These are phyloP conservation scores for Carduelis carduelis DNA, from an alignment of 2,797 vertebrate genomes.

Conservation along the genomic window DNA sequence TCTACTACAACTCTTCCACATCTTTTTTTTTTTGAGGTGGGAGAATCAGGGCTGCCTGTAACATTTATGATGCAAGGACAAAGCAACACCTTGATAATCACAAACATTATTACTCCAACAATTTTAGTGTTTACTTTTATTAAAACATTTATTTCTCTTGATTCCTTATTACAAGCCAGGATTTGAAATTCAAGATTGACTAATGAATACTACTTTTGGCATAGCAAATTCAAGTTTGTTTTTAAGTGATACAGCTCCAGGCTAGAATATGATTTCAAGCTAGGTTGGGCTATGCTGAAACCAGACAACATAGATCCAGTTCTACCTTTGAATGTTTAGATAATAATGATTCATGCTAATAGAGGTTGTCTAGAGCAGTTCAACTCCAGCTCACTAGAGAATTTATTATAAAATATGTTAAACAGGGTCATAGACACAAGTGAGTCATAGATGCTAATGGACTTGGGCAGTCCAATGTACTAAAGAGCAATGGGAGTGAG, in stretches of 20 bases:
- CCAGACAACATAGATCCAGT: slow-evolving; percentile 48
- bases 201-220: slow-evolving; percentile 6
- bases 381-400: neutral
- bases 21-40: neutral
- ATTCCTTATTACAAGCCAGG: neutral
- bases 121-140: neutral
- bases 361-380: slow-evolving; percentile 28
- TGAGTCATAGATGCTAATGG: neutral
- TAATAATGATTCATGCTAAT: slow-evolving; percentile 45
- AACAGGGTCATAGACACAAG: neutral
- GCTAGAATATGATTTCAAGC: slow-evolving; percentile 12
- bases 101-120: neutral
- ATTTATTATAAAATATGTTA: slow-evolving; percentile 36
- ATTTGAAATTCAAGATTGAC: slow-evolving; percentile 2
- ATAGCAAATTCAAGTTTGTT: slow-evolving; percentile 5
- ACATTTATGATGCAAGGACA: neutral
- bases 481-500: neutral
- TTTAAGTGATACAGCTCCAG: slow-evolving; percentile 26
- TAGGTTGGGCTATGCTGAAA: slow-evolving; percentile 33
- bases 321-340: slow-evolving; percentile 35
- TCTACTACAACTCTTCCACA: neutral
- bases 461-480: neutral
- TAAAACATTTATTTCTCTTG: neutral
- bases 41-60: neutral
- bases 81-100: neutral